phyloP scores from a whole-genome alignment of 1,140 invertebrate species.

The Teleopsis dalmanni region DNA sequence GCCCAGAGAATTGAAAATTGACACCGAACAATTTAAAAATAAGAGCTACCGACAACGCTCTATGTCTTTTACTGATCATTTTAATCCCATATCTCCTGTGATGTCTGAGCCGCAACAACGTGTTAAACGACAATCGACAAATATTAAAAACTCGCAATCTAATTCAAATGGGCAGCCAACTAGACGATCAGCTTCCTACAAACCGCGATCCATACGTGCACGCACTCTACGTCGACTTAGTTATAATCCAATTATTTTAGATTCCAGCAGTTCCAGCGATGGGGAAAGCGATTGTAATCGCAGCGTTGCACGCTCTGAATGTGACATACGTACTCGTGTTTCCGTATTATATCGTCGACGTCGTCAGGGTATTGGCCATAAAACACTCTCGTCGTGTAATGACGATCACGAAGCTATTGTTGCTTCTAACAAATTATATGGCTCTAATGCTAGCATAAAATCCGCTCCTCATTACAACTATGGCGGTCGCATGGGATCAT shows the following conservation, averaged over 20 bases:
- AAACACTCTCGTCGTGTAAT: slow-evolving; percentile 30
- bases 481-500: slow-evolving; percentile 14
- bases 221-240: slow-evolving; percentile 48
- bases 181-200: slow-evolving; percentile 31
- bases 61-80: slow-evolving; percentile 43
- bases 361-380: slow-evolving; percentile 25
- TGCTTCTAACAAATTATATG: slow-evolving; percentile 37
- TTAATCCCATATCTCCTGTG: slow-evolving; percentile 38
- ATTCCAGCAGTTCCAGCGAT: slow-evolving; percentile 44
- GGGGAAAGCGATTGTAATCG: slow-evolving; percentile 25
- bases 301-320: slow-evolving; percentile 43
- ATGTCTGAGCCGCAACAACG: slow-evolving; percentile 24
- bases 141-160: slow-evolving; percentile 5
- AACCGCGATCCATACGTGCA: slow-evolving; percentile 44
- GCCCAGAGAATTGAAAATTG: slow-evolving; percentile 9
- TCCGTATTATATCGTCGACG: slow-evolving; percentile 26
- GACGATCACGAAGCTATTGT: slow-evolving; percentile 29
- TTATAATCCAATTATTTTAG: slow-evolving; percentile 49
- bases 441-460: slow-evolving; percentile 45
- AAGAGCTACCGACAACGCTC: slow-evolving; percentile 31
- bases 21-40: background rate
- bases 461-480: slow-evolving; percentile 45
- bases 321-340: slow-evolving; percentile 40
- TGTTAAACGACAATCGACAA: slow-evolving; percentile 11
- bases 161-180: slow-evolving; percentile 8